Base-by-base conservation (phyloP, 92 coral and sea anemone species). In the Palythoa grandis region DNA sequence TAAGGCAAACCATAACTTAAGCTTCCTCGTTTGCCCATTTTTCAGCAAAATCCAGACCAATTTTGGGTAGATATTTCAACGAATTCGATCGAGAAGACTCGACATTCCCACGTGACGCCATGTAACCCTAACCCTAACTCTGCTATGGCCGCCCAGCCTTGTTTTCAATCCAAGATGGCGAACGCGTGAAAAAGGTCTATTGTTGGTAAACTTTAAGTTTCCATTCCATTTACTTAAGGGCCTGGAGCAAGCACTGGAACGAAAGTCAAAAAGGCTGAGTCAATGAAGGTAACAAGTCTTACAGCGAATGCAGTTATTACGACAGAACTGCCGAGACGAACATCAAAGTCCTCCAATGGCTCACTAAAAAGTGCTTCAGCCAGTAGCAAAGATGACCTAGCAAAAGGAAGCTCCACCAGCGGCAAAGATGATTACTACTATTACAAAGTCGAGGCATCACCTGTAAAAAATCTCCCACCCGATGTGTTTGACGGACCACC, bases 211-310 rank as follows among this genome's bases (percentile, higher is more conserved):
- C 60, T 25, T 35, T 17, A 23, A 23, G 3, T 38, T 13, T 76
- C 16, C 40, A 37, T 76, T 24, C 5, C 17, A 53, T 22, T 11
- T 52, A 23, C 22, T 52, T 24, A 39, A 95, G 99, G 98, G 16
- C 99, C 99, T n/a, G 99, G 99, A 50, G 92, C 99, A 14, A 82
- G 88, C 38, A 70, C 82, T 20, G 92, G 93, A 52, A 90, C 88
- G 70, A 88, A 89, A 61, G 93, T 95, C 15, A 95, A 93, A 66
- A 97, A 97, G 52, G 89, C 91, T 22, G 99, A 97, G 69, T 97
- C 99, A 0, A 93, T 97, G 94, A 95, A 95, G 56, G 98, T 95
- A 15, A 97, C 99, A 29, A 97, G 98, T 74, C 90, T 97, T 19
- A 97, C 97, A 61, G 94, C 94, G 29, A 86, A 89, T 63, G 90